Base-by-base conservation (phyloP, 1,140 invertebrate species). In the Melipona quadrifasciata region DNA sequence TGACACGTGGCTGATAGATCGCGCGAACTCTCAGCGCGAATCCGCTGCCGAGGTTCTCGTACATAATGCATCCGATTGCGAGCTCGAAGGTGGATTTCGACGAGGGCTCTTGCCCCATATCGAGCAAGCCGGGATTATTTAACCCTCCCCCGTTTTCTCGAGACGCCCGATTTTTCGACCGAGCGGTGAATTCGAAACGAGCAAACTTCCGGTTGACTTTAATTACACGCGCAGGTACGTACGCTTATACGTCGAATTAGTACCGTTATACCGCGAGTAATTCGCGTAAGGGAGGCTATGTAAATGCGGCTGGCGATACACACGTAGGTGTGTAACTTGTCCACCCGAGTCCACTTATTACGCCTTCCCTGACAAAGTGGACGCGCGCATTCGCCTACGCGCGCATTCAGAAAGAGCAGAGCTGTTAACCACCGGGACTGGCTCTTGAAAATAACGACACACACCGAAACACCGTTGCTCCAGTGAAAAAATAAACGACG, bases 271-370 rank as follows among this genome's bases (percentile, higher is more conserved):
- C n/a, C n/a, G n/a, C n/a, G n/a, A 61, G 14, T 53, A 67, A 78
- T 67, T 78, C 64, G n/a, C 61, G 47, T 31, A 53, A 78, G 47
- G 47, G 19, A 55, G 27, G 61, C 67, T 78, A 24, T 78, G 61
- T 67, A 78, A 78, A 80, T 72, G 34, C 24, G 14, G 34, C 39
- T 31, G n/a, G 78, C 21, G 51, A 34, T 70, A 65, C 27, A 51
- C 64, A 27, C n/a, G n/a, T 39, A 31, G 47, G 47, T 53, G 47
- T 65, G 47, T 67, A 78, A 47, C 61, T 67, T 67, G 39, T 47
- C 39, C 57, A 47, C 24, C 57, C 8, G 64, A n/a, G 31, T 67
- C 47, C 61, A 53, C 76, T 78, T 67, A 78, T 78, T 67, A 78
- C 76, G 47, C 64, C n/a, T 34, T 64, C 39, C 39, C n/a, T 51